Conservation (phyloP, 92 coral and sea anemone species). For the Zoanthus sansibaricus region DNA sequence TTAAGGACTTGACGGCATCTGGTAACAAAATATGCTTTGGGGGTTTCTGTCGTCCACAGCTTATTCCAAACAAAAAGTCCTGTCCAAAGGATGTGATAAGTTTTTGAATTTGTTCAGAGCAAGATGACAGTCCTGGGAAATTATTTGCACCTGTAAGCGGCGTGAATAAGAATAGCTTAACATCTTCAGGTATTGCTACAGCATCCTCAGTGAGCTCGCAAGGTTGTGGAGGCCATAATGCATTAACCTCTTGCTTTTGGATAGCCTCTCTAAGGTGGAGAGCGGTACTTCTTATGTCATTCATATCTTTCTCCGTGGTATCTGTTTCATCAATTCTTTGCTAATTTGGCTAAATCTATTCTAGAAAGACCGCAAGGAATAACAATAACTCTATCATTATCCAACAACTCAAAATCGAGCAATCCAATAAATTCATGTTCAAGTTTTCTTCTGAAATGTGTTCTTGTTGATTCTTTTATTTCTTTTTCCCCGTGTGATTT, state of each 20-base stretch:
- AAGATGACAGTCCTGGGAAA: not conserved
- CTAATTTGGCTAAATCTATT: too few species aligned
- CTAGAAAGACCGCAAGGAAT: not conserved
- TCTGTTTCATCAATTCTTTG: too few species aligned
- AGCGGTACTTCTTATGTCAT: slow-evolving; percentile 14
- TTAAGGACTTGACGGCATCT: slow-evolving; percentile 63
- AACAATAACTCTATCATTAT: slow-evolving; percentile 56
- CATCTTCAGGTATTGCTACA: slow-evolving; percentile 48
- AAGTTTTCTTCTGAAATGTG: slow-evolving; percentile 56
- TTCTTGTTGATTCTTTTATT: slow-evolving; percentile 37
- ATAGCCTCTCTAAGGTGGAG: slow-evolving; percentile 52
- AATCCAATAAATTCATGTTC: slow-evolving; percentile 39
- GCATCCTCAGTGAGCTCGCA: slow-evolving; percentile 42
- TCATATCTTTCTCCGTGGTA: too few species aligned
- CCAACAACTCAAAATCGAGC: slow-evolving; percentile 9
- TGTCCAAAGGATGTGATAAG: slow-evolving; percentile 58
- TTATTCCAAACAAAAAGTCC: slow-evolving; percentile 61
- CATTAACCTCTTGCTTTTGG: slow-evolving; percentile 30
- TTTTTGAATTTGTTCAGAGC: not conserved
- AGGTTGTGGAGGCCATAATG: slow-evolving; percentile 64
- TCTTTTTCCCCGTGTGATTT: slow-evolving; percentile 24
- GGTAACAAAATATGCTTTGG: slow-evolving; percentile 76
- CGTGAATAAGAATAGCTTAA: not conserved
- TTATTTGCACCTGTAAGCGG: not conserved
- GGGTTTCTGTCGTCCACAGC: slow-evolving; percentile 63